phyloP scores from a whole-genome alignment of 2,888 invertebrate genomes.

The Elegia similella region DNA sequence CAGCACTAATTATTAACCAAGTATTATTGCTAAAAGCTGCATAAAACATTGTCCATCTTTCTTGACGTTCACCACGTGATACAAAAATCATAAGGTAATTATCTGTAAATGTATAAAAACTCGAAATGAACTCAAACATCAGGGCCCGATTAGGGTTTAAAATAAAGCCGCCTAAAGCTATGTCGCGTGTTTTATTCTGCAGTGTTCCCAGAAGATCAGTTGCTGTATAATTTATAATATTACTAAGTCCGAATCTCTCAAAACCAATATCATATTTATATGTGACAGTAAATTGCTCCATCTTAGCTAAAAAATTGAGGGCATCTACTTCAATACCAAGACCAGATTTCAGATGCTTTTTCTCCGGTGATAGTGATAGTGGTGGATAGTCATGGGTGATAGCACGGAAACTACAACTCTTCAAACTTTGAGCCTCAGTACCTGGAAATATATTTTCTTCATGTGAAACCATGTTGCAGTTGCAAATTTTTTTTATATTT shows the following conservation, averaged over 20 bases:
- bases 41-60: neutral
- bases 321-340: neutral
- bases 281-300: neutral
- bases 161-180: neutral
- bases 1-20: neutral
- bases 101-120: constrained; percentile 4
- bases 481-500: constrained; percentile 20
- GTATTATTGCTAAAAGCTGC: neutral
- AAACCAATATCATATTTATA: neutral
- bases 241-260: constrained; percentile 9
- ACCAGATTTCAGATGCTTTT: neutral
- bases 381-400: neutral
- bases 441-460: neutral
- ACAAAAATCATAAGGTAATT: neutral
- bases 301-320: constrained; percentile 3
- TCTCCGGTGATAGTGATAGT: neutral
- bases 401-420: constrained; percentile 8
- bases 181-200: neutral
- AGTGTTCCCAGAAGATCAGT: neutral
- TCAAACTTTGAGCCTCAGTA: neutral
- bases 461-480: constrained; percentile 11
- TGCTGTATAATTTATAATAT: neutral
- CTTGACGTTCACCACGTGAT: neutral
- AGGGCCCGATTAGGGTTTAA: neutral
- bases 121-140: constrained; percentile 6